A percentile compares a stretch with the other conserved stretches of the same genome.
Conservation (phyloP, 2,113 vertebrate genomes). For the Nematolebias whitei region DNA sequence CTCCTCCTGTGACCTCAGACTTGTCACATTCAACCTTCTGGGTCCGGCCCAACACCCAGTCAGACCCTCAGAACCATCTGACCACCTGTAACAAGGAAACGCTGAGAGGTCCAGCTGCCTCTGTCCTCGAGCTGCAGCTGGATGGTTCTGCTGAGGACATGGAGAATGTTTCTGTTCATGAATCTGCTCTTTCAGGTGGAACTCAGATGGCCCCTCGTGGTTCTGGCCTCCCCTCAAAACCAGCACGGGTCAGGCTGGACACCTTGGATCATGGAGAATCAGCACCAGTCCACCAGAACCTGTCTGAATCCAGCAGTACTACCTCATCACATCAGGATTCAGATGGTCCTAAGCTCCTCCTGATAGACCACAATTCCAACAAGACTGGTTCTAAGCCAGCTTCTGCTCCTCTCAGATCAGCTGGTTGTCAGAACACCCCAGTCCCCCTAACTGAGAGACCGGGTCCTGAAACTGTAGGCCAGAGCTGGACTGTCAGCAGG, state of each 20-base stretch:
- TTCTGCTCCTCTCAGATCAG: neutral
- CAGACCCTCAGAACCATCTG: neutral
- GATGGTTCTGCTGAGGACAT: neutral
- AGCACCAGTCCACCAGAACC: too few relatives aligned
- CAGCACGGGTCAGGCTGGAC: neutral
- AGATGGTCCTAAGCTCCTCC: neutral
- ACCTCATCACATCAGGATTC: neutral
- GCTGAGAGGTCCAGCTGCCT: slow-evolving; percentile 28
- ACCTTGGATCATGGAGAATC: neutral
- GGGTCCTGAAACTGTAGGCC: neutral
- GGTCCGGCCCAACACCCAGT: neutral
- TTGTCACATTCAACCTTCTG: neutral
- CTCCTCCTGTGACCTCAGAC: slow-evolving; percentile 37
- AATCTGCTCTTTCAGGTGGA: neutral
- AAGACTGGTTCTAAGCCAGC: neutral
- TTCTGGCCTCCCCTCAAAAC: neutral
- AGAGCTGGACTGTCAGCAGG: too few relatives aligned
- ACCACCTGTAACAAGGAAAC: rapidly evolving
- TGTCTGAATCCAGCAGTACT: neutral
- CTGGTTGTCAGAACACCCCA: neutral
- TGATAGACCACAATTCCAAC: neutral
- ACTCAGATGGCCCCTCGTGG: too few relatives aligned
- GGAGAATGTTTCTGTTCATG: neutral
- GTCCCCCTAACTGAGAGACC: neutral
- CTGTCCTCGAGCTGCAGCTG: slow-evolving; percentile 52